Conservation (phyloP, 2,797 vertebrate genomes). For the Squalus acanthias region DNA sequence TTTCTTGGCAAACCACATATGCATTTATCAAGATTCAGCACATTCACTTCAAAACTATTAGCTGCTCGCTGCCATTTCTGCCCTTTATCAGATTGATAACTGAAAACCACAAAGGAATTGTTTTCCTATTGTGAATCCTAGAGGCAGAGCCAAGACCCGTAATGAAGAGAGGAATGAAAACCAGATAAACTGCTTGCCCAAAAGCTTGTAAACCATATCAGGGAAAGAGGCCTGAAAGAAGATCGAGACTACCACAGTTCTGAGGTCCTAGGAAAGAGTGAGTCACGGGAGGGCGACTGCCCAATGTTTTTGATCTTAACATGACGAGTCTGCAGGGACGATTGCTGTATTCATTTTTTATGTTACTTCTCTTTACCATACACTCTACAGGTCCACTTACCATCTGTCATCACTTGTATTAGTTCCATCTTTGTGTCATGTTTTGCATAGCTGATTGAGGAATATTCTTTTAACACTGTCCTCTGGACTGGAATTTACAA, state of each 20-base stretch:
- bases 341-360: background rate
- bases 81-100: background rate
- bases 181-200: background rate
- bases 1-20: background rate
- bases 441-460: background rate
- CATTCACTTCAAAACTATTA: background rate
- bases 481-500: background rate
- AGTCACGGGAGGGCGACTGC: background rate
- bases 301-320: background rate
- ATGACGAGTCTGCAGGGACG: background rate
- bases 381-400: too few species aligned
- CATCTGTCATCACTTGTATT: background rate
- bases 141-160: background rate
- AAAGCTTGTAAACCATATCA: background rate
- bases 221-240: background rate
- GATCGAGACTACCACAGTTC: background rate
- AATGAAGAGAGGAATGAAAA: background rate
- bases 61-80: background rate
- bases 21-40: constrained; percentile 4
- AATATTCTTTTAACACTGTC: background rate
- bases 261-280: background rate
- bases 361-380: background rate
- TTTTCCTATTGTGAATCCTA: background rate
- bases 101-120: background rate
- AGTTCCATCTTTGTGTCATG: background rate